phyloP scores from a whole-genome alignment of 2,888 invertebrate species.

The Erebia palarica region DNA sequence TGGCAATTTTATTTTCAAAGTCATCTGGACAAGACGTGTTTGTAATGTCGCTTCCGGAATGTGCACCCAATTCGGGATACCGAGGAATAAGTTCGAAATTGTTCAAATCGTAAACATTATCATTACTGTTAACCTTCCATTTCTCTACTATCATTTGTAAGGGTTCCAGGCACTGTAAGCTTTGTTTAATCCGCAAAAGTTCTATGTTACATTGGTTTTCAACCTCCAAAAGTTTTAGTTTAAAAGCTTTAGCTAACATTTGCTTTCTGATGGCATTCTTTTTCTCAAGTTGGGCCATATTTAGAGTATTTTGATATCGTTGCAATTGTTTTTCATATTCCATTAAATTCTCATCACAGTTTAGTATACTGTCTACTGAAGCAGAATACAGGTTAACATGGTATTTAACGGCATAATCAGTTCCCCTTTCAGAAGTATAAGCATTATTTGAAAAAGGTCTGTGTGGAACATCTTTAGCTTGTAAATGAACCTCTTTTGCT shows the following conservation, averaged over 20 bases:
- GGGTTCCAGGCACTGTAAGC: constrained; percentile 72
- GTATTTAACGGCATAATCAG: constrained; percentile 37
- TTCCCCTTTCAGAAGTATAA: constrained; percentile 38
- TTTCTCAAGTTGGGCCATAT: constrained; percentile 74
- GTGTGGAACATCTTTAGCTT: constrained; percentile 28
- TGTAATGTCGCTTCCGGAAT: constrained; percentile 50
- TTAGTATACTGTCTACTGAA: constrained; percentile 62
- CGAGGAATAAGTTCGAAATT: constrained; percentile 65
- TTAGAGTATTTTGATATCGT: constrained; percentile 71
- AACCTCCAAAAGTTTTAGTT: constrained; percentile 70
- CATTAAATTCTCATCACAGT: constrained; percentile 66
- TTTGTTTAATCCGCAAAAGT: constrained; percentile 71
- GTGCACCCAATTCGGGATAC: constrained; percentile 60
- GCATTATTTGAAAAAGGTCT: constrained; percentile 38
- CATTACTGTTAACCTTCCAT: constrained; percentile 61
- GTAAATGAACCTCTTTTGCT: constrained; percentile 42
- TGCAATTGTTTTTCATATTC: constrained; percentile 75
- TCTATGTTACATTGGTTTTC: constrained; percentile 79
- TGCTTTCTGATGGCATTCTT: constrained; percentile 74
- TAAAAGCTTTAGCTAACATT: constrained; percentile 75
- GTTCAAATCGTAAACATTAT: constrained; percentile 55
- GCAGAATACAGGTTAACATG: constrained; percentile 52
- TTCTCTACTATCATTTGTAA: constrained; percentile 68
- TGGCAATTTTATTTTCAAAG: constrained; percentile 39
- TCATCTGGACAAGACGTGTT: constrained; percentile 49